Base-by-base conservation (phyloP, 2,888 invertebrate species). In the Allygus modestus region DNA sequence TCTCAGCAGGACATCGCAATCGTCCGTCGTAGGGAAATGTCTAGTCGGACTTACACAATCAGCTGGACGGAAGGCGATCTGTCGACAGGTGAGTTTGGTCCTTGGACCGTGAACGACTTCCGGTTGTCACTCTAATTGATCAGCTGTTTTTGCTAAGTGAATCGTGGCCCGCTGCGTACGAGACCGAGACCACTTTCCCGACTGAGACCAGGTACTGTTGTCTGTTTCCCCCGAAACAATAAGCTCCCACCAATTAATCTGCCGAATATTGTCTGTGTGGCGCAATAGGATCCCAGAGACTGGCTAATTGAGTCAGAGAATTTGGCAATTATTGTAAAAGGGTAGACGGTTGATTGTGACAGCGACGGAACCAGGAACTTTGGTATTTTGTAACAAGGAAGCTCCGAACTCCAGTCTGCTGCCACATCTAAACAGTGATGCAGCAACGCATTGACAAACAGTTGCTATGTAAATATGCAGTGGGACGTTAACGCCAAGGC, bases 91-190 rank as follows among this genome's bases (percentile, higher is more conserved):
- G 73, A 20, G 37, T 37, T 43, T n/a, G 73, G 5, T 46, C 54
- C 54, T 11, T 31, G 79, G 54, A 54, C 54, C 79, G 79, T 58
- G 65, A 79, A 79, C 79, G 15, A 58, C 33, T 79, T 79, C 79
- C 79, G 79, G 51, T 79, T 79, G 54, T 77, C 77, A 46, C 77
- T 43, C 28, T 77, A 77, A 77, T 46, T 79, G 79, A 79, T 79
- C 79, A 58, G 79, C 79, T 77, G 75, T 77, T 77, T 73, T 77
- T 77, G 75, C 75, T 46, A 77, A 77, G 75, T 46, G 75, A 46
- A 37, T 77, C 51, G 75, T 46, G 51, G 31, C 54, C 20, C 33
- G 37, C 58, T 20, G 33, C 58, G 33, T 33, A 20, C 73, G 31
- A 1, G 23, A 23, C 23, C 71, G n/a, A 26, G 11, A 37, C 23